Evolutionary conservation across 1,140 invertebrate species (phyloP), one percentile per base, ranked within the genome.

Genomic region (Drepana arcuata): DNA sequence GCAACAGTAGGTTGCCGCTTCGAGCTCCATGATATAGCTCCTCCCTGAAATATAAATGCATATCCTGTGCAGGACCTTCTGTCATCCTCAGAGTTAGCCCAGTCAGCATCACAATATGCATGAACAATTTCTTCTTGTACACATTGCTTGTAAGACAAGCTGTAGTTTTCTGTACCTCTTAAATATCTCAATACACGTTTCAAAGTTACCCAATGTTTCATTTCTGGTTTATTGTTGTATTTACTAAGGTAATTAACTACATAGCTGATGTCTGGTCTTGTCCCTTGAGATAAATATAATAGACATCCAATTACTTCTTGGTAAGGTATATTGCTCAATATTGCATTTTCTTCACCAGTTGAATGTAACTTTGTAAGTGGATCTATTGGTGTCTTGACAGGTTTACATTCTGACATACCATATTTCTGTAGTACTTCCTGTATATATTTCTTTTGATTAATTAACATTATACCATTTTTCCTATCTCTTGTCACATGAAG

Each of bases 61-160:
- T 35, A 55, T 6, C 48, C 56, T n/a, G 44, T 55, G 11, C 45
- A 55, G 2, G 51, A 55, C 6, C 15, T 37, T 7, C 42, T 18
- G 26, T 59, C 51, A 10, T 41, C 7, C 2, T 50, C 18, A 36
- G 31, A 34, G 1, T 21, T 21, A 7, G 31, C 47, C 46, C 44
- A 50, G 23, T 56, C 44, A 9, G 48, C 48, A 48, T 56, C 52
- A 7, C 36, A 26, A 40, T 48, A 51, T 18, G 15, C 47, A 7
- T 39, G 26, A 15, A 55, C 11, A 14, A 1, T 10, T 16, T 36
- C 7, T 9, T 1, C 7, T 1, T n/a, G 14, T n/a, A n/a, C n/a
- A n/a, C n/a, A n/a, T 34, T 43, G 49, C 7, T 39, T 2, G 35
- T 36, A 55, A 10, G n/a, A 1, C 1, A 41, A 21, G 7, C 15